Evolutionary conservation across 2,113 vertebrate species (phyloP), one percentile per base, ranked within the genome.

Genomic region (Patagioenas fasciata): DNA sequence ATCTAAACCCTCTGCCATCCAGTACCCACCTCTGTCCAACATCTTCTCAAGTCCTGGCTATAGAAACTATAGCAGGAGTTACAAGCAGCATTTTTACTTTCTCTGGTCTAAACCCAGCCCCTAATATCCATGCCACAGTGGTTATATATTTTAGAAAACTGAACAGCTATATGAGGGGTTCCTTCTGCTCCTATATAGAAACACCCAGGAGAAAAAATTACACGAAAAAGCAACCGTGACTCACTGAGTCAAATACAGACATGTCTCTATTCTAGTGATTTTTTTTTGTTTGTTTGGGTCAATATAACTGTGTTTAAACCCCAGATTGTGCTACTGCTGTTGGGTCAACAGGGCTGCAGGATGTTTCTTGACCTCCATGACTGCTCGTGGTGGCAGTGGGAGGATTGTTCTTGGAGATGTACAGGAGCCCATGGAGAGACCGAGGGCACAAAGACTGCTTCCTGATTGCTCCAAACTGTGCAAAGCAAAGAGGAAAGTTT

Each of bases 301-400:
- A 51, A 4, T n/a, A 5, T 29, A 32, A 1, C 14, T 16, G 47
- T 62, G 36, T 16, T 66, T 58, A 73, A 62, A 12, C 44, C 44
- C 38, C 50, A 36, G n/a, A n/a, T 29, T 3, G 0, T 65, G 54
- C 42, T 61, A 16, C 38, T 81, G 51, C 56, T 84, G 7, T 4
- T 75, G 26, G 62, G 25, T 72, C 73, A 42, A 21, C 40, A 21
- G 42, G 47, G 78, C 51, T 89, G 80, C 38, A 54, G 84, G 64
- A 12, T 9, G 29, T n/a, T 58, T 32, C 73, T 42, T 0, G 0
- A 29, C 50, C 58, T 58, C 23, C 51, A 5, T 11, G 62, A 5
- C 54, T 34, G 17, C 69, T 66, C 0, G 0, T n/a, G 32, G 65
- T 0, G 0, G 32, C 56, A 13, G 11, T 15, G 62, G 65, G 48